phyloP scores from a whole-genome alignment of 2,888 invertebrate genomes.

The Coelinius sp. region DNA sequence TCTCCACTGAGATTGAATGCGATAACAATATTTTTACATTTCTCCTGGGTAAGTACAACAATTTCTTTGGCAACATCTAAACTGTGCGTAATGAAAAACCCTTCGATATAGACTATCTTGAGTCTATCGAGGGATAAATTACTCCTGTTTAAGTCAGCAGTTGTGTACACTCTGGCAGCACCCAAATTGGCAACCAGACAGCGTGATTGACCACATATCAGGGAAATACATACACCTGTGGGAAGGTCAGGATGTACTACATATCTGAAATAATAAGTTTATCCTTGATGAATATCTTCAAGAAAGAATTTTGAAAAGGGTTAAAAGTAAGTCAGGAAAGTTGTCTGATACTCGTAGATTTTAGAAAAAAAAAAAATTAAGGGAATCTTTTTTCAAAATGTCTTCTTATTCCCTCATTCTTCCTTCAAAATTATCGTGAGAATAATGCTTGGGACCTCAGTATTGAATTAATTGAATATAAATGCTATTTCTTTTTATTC shows the following conservation, averaged over 20 bases:
- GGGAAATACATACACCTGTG: slow-evolving; percentile 66
- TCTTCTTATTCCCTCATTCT: too few relatives aligned
- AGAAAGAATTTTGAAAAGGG: too few relatives aligned
- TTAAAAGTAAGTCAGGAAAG: too few relatives aligned
- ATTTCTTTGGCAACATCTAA: slow-evolving; percentile 64
- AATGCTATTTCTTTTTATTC: slow-evolving; percentile 1
- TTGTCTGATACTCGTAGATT: too few relatives aligned
- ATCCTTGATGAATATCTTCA: slow-evolving; percentile 8
- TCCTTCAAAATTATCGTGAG: slow-evolving; percentile 1
- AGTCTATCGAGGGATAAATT: slow-evolving; percentile 56
- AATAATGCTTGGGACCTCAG: not conserved
- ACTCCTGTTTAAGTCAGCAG: slow-evolving; percentile 55
- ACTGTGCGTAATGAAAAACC: slow-evolving; percentile 68
- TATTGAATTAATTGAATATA: not conserved
- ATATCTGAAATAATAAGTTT: slow-evolving; percentile 56
- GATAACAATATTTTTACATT: slow-evolving; percentile 56
- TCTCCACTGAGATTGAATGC: slow-evolving; percentile 67
- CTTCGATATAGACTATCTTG: slow-evolving; percentile 68
- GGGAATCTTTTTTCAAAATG: too few relatives aligned
- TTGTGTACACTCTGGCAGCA: slow-evolving; percentile 64
- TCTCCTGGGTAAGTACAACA: slow-evolving; percentile 59
- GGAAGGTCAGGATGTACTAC: slow-evolving; percentile 59
- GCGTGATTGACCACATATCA: slow-evolving; percentile 62
- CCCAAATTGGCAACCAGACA: slow-evolving; percentile 67
- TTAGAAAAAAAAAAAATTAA: too few relatives aligned